phyloP scores from a whole-genome alignment of 2,797 vertebrate genomes.

The Australoheros facetus region DNA sequence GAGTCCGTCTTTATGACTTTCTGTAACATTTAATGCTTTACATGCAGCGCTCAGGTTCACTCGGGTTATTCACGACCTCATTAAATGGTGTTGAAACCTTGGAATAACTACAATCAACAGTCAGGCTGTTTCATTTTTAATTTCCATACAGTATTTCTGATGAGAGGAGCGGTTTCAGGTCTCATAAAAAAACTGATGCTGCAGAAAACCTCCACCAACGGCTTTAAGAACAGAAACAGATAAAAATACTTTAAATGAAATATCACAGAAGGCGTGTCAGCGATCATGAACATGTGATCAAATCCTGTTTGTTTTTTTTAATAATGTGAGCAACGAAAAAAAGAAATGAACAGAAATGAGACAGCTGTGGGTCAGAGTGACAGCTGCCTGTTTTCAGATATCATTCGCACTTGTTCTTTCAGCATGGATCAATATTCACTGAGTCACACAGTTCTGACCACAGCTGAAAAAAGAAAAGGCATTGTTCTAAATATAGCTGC shows the following conservation, averaged over 20 bases:
- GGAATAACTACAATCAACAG: not conserved
- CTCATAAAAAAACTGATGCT: conserved; percentile 13
- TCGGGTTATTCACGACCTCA: no score
- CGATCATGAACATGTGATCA: not conserved
- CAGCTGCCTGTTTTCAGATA: not conserved
- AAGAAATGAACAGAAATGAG: not conserved
- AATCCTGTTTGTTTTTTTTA: not conserved
- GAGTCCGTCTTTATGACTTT: no score
- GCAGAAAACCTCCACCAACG: conserved; percentile 3
- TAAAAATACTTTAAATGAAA: not conserved
- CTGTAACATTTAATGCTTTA: no score
- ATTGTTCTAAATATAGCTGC: not conserved
- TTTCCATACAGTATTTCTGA: conserved; percentile 38
- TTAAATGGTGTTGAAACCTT: no score
- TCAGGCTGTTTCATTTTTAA: not conserved
- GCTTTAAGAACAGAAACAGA: not conserved
- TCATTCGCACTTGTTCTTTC: not conserved
- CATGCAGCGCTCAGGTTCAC: no score
- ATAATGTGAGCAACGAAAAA: not conserved
- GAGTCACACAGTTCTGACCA: not conserved
- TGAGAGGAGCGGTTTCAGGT: conserved; percentile 18
- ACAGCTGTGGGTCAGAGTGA: not conserved
- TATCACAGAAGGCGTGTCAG: not conserved
- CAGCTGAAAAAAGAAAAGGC: not conserved
- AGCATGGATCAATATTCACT: not conserved